Evolutionary conservation across 2,888 invertebrate genomes (phyloP), one percentile per base, ranked within the genome.

Genomic region (Aricia artaxerxes): DNA sequence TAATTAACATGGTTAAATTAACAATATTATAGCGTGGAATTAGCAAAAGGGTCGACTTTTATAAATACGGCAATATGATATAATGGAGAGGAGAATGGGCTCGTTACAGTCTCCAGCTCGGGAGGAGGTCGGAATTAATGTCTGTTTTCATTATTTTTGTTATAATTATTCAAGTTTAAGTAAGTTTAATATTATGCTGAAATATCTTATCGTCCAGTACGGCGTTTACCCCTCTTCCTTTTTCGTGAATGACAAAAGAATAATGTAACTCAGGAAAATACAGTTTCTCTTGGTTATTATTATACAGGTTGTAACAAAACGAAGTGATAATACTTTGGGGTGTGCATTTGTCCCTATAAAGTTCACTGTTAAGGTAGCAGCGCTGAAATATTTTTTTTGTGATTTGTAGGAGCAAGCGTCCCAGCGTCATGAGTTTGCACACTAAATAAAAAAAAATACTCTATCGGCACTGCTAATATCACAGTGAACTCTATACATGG

Each of bases 31-130:
- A 87, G 87, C 86, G 86, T 85, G 80, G 84, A 84, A 82, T 84
- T 81, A 83, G 82, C 82, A 82, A 79, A 79, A 79, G 79, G 82
- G 86, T 82, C 84, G 85, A 87, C 87, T 88, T 87, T 87, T 87
- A 88, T 88, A 89, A 89, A 90, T 87, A 88, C 87, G 87, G 87
- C 88, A 91, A 90, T 90, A 89, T 90, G 87, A 86, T 87, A 87
- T 89, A 88, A 88, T 88, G 88, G 88, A 88, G 86, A 89, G 87
- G 85, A 88, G 87, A 89, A 88, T 89, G 87, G 86, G 85, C 86
- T 88, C 88, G 88, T 89, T 88, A 76, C 76, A 76, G 76, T 57
- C 57, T 76, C 57, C 75, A 75, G 75, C 75, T 57, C 53, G 6
- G 53, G 53, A 53, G 76, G 57, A 76, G 49, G 76, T 76, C 53